phyloP scores from a whole-genome alignment of 2,113 vertebrate species.

The human (Homo sapiens) region GRCh38 chr20:4482501-4483000 shows the following conservation, averaged over 20 bases:
- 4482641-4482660: fast-evolving
- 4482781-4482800: not conserved
- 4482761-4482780: not conserved
- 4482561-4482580: not conserved
- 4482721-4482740: not conserved
- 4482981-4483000: not conserved
- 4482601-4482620: not conserved
- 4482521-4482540: not conserved
- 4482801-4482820: not conserved
- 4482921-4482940: not conserved
- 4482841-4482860: not conserved
- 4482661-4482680: too few species aligned
- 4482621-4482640: too few species aligned
- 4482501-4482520: not conserved
- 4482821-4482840: not conserved
- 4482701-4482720: not conserved
- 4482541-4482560: not conserved
- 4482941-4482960: not conserved
- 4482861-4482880: not conserved
- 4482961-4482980: not conserved
- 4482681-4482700: too few species aligned
- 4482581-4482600: not conserved
- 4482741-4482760: too few species aligned
- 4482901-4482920: not conserved
- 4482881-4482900: not conserved